phyloP scores from a whole-genome alignment of 2,888 invertebrate species.

The Archaeoteleia sp. region DNA sequence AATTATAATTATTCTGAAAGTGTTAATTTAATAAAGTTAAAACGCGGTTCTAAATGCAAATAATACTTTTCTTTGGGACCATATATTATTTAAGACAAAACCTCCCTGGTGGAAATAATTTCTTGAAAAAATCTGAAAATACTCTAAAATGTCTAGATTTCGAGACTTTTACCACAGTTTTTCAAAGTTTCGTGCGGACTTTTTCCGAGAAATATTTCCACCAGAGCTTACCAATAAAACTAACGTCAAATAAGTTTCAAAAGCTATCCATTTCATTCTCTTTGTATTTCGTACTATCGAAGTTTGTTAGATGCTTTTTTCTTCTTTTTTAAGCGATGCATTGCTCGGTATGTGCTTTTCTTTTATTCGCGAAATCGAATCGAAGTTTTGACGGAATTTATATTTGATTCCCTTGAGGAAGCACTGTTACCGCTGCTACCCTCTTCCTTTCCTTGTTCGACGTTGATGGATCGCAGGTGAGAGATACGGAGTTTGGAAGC shows the following conservation, averaged over 20 bases:
- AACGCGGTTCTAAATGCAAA: too few species aligned
- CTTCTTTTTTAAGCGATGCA: constrained; percentile 29
- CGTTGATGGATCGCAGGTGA: constrained; percentile 45
- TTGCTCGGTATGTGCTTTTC: constrained; percentile 36
- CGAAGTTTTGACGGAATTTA: constrained; percentile 48
- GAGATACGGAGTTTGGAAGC: constrained; percentile 31
- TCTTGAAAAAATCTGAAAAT: too few species aligned
- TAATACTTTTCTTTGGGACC: too few species aligned
- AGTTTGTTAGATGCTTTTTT: constrained; percentile 28
- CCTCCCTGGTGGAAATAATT: too few species aligned
- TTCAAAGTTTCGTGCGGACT: too few species aligned
- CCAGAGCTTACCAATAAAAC: neutral
- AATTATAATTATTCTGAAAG: constrained; percentile 5
- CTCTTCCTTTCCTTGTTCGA: constrained; percentile 33
- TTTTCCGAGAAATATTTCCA: constrained; percentile 4
- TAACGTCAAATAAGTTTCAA: constrained; percentile 7
- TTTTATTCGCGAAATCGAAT: constrained; percentile 46
- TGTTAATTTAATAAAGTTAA: too few species aligned
- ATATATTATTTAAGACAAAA: too few species aligned
- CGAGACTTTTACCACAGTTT: too few species aligned
- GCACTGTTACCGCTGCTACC: constrained; percentile 28
- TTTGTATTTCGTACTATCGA: constrained; percentile 15
- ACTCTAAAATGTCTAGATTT: too few species aligned
- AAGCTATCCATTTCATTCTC: neutral
- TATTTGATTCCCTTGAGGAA: constrained; percentile 41